Base-by-base conservation (phyloP, 2,888 invertebrate genomes). In the Elmis aenea region DNA sequence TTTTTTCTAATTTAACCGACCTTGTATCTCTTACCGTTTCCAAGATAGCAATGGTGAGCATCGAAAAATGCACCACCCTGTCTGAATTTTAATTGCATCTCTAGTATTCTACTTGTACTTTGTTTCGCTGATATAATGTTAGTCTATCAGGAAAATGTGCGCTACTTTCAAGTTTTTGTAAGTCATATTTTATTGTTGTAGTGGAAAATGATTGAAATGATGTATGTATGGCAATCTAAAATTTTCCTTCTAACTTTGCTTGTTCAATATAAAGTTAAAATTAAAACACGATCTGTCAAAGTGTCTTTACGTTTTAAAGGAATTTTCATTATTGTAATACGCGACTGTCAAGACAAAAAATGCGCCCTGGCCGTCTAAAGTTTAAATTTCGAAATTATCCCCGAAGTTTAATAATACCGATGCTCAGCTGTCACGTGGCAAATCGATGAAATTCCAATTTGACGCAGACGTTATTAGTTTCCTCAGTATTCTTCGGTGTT, bases 371-470 rank as follows among this genome's bases (percentile, higher is more conserved):
- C 32, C 16, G 26, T n/a, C n/a, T n/a, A n/a, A n/a, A n/a, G n/a
- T n/a, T n/a, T n/a, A 5, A 40, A 37, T 44, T 40, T 30, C 40
- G 38, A 44, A n/a, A 44, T 44, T 44, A 44, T 38, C 40, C 39
- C 20, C 39, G 33, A 44, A 46, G 44, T 54, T 55, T 54, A 52
- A 55, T 55, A 55, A 55, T 50, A 50, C 49, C 50, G 48, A 54
- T 51, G 54, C 51, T 48, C 48, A 45, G 35, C 48, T 49, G 53
- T 48, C 55, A 52, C 50, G 50, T 48, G 52, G 45, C 43, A 46
- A 57, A 58, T 56, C 57, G 54, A 58, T 58, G 58, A 56, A 58
- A 58, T 58, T 57, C 58, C 54, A 58, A 58, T 58, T 58, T 58
- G 54, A 53, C 53, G 52, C 52, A 46, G 42, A 51, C 55, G 55